Conservation (phyloP, 2,888 invertebrate species). For the Ferdinandea cuprea region DNA sequence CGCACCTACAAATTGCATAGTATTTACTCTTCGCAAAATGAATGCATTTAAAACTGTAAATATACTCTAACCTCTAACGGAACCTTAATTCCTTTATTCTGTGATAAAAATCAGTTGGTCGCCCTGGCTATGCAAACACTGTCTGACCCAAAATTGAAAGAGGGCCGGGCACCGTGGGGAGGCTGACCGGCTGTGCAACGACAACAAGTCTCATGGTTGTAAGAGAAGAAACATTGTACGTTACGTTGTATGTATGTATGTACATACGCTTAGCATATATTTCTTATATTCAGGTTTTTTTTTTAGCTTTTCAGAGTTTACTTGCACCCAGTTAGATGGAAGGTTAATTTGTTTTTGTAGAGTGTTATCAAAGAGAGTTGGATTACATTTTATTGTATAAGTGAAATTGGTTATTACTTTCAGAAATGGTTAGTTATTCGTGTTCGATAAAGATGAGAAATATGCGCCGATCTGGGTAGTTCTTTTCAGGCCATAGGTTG, state of each 20-base stretch:
- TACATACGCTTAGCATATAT: constrained; percentile 19
- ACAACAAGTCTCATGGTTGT: constrained; percentile 23
- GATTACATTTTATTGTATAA: no score
- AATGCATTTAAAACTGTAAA: constrained; percentile 34
- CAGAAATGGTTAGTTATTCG: no score
- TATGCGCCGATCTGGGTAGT: no score
- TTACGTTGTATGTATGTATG: neutral
- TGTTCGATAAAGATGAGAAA: no score
- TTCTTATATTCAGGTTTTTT: constrained; percentile 49
- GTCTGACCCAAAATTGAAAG: constrained; percentile 66
- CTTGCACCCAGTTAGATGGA: neutral
- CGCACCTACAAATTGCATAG: constrained; percentile 29
- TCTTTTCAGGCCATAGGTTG: no score
- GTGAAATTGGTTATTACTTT: no score
- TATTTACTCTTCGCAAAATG: constrained; percentile 8
- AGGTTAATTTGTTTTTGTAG: neutral
- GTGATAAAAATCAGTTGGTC: constrained; percentile 68
- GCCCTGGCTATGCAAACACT: constrained; percentile 61
- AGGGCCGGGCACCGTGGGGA: constrained; percentile 57
- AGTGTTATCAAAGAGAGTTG: no score
- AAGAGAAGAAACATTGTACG: neutral
- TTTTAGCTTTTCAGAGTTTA: constrained; percentile 4
- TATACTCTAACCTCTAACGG: constrained; percentile 67
- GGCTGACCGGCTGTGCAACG: constrained; percentile 48
- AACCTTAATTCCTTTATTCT: constrained; percentile 63